phyloP scores from a whole-genome alignment of 1,140 invertebrate species.

The Nilaparvata lugens region DNA sequence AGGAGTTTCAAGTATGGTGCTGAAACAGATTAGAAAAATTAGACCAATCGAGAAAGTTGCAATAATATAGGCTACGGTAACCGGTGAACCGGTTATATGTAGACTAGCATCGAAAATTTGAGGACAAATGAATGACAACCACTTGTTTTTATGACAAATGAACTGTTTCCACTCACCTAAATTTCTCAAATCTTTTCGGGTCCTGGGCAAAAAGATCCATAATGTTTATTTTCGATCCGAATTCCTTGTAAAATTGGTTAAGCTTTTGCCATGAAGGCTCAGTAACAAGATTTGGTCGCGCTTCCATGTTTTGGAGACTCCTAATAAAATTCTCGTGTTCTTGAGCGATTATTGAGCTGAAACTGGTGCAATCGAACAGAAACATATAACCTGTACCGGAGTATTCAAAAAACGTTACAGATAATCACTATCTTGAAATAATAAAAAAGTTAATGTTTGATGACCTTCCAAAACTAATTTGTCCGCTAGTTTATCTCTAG shows the following conservation, averaged over 20 bases:
- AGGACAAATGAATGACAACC: slow-evolving; percentile 9
- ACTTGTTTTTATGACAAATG: slow-evolving; percentile 5
- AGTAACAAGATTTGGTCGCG: slow-evolving; percentile 43
- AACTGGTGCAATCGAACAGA: too few species aligned
- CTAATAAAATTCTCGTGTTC: too few species aligned
- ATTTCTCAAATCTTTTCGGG: slow-evolving; percentile 65
- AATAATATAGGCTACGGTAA: too few species aligned
- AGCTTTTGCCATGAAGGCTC: slow-evolving; percentile 35
- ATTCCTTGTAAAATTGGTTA: slow-evolving; percentile 55
- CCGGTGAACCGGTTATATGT: slow-evolving; percentile 26
- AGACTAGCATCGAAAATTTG: not conserved
- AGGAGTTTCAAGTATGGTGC: slow-evolving; percentile 62
- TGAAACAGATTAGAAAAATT: slow-evolving; percentile 39
- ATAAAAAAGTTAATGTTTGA: too few species aligned
- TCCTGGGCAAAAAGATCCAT: slow-evolving; percentile 66
- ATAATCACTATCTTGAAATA: too few species aligned
- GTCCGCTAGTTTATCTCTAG: too few species aligned
- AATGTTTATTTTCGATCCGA: slow-evolving; percentile 63
- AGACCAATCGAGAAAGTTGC: not conserved
- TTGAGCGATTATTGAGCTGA: too few species aligned
- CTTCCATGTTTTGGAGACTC: slow-evolving; percentile 33
- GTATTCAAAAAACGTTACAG: too few species aligned
- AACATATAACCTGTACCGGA: not conserved
- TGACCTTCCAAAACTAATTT: too few species aligned
- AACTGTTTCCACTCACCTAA: slow-evolving; percentile 49